Evolutionary conservation across 2,113 vertebrate species (phyloP).

Genomic region (Lethenteron camtschaticum): DNA sequence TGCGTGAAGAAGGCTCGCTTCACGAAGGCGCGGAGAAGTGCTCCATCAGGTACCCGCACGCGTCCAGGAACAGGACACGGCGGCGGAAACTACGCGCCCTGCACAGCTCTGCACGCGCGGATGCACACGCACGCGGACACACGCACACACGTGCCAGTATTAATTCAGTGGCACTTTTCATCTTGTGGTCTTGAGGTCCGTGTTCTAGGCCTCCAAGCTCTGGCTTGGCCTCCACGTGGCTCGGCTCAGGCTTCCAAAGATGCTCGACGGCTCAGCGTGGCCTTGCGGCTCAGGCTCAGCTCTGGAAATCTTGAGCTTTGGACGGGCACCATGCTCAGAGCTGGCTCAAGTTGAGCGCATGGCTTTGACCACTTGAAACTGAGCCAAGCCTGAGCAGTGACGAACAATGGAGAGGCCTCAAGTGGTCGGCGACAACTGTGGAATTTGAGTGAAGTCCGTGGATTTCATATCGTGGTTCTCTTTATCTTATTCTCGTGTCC

Average conservation of each 20-base stretch:
- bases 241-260: background rate
- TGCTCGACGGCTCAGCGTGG: background rate
- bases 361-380: too few relatives aligned
- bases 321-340: too few relatives aligned
- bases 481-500: too few relatives aligned
- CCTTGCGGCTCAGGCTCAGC: too few relatives aligned
- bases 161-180: background rate
- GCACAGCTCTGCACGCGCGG: conserved; percentile 39
- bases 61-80: conserved; percentile 68
- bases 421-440: too few relatives aligned
- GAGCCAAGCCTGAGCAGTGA: too few relatives aligned
- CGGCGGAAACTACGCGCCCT: conserved; percentile 86
- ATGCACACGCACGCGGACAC: too few relatives aligned
- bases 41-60: conserved; percentile 71
- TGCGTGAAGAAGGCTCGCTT: conserved; percentile 70
- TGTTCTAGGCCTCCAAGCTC: background rate
- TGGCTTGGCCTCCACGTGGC: background rate
- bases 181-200: background rate
- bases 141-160: conserved; percentile 8
- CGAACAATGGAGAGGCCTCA: too few relatives aligned
- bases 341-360: too few relatives aligned
- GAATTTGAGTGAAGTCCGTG: too few relatives aligned
- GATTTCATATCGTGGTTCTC: too few relatives aligned
- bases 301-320: too few relatives aligned
- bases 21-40: conserved; percentile 86